These are phyloP conservation scores for Zosterops borbonicus DNA, from an alignment of 2,113 vertebrate species.

Conservation along the genomic window DNA sequence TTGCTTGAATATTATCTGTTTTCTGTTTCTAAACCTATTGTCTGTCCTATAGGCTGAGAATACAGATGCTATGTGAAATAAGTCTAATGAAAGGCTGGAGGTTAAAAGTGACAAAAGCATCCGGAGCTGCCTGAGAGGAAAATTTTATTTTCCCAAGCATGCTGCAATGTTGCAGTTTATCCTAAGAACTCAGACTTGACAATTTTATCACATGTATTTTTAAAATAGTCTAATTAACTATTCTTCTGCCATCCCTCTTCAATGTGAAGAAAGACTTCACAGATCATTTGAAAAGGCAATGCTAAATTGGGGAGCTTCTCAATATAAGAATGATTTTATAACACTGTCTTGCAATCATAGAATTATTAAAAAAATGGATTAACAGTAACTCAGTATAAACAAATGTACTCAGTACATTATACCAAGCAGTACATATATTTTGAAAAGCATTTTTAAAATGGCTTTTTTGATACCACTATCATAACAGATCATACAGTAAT, in stretches of 20 bases:
- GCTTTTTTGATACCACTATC: background rate
- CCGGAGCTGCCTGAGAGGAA: background rate
- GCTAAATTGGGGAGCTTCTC: background rate
- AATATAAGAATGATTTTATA: background rate
- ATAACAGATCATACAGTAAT: slow-evolving; percentile 24
- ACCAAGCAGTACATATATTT: slow-evolving; percentile 9
- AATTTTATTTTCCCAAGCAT: slow-evolving; percentile 15
- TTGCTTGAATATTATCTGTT: slow-evolving; percentile 9
- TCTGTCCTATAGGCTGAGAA: background rate
- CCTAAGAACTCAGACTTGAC: background rate
- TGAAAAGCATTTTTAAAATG: slow-evolving; percentile 4
- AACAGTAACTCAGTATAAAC: slow-evolving; percentile 26
- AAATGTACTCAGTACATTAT: background rate
- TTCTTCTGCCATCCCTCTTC: background rate
- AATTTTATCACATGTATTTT: slow-evolving; percentile 4
- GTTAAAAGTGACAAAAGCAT: slow-evolving; percentile 39
- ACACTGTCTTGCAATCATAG: background rate
- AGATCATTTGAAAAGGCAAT: background rate
- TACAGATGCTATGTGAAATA: background rate
- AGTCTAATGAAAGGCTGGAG: slow-evolving; percentile 6
- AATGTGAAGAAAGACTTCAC: background rate
- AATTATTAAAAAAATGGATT: slow-evolving; percentile 49
- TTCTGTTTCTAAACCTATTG: slow-evolving; percentile 12
- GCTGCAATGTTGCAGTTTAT: background rate
- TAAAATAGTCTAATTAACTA: slow-evolving; percentile 10